Conservation (phyloP, 2,888 invertebrate genomes). For the Zygothrica quintamaculata region DNA sequence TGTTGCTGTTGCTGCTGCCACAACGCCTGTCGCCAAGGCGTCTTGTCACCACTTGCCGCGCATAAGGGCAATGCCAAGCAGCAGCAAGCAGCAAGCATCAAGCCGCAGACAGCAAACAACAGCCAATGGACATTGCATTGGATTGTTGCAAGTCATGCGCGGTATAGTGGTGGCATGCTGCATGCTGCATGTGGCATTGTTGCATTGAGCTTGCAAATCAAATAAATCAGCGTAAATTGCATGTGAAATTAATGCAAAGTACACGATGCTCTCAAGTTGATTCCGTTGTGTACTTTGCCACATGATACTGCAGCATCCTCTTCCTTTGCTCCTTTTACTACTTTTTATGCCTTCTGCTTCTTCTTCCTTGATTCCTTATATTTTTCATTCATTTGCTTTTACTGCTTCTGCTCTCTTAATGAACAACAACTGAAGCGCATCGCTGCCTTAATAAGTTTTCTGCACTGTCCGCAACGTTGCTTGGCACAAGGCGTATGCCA, state of each 20-base stretch:
- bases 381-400: neutral
- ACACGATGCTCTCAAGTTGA: conserved; percentile 38
- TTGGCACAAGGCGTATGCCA: too few species aligned
- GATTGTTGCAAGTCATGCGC: conserved; percentile 15
- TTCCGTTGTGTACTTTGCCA: conserved; percentile 6
- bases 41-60: conserved; percentile 69
- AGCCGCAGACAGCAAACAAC: conserved; percentile 6
- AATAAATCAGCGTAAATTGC: conserved; percentile 82
- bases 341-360: neutral
- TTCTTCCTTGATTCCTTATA: neutral
- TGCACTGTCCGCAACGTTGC: too few species aligned
- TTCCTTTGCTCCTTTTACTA: neutral
- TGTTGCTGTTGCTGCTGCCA: conserved; percentile 22
- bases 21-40: conserved; percentile 41
- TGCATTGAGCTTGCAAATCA: conserved; percentile 67
- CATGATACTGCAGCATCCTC: conserved; percentile 1
- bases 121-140: conserved; percentile 22
- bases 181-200: neutral
- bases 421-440: neutral
- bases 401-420: neutral
- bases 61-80: conserved; percentile 7
- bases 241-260: conserved; percentile 80
- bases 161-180: too few species aligned
- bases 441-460: neutral
- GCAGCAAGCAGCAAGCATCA: conserved; percentile 8